Percentiles rank a stretch among this genome's conserved stretches.
Conservation (phyloP, 2,113 vertebrate genomes). For the Fulmarus glacialis region DNA sequence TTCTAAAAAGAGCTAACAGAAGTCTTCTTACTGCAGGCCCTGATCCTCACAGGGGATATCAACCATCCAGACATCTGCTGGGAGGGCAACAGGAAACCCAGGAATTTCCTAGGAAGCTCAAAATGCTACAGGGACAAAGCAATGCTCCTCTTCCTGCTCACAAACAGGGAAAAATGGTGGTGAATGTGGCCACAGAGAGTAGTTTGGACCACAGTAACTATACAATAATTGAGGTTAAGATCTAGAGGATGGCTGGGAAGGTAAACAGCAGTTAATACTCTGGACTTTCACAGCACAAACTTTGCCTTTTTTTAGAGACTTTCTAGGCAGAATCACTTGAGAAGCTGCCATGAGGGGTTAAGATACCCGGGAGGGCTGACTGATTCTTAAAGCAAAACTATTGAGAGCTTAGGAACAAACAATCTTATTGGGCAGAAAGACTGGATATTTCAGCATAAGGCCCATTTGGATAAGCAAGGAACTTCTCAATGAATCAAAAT, state of each 20-base stretch:
- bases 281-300: not conserved
- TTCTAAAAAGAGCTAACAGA: not conserved
- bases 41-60: not conserved
- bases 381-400: not conserved
- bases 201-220: not conserved
- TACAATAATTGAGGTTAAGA: not conserved
- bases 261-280: not conserved
- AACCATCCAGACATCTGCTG: not conserved
- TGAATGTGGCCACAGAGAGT: not conserved
- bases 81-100: not conserved
- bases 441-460: not conserved
- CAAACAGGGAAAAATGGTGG: not conserved
- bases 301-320: not conserved
- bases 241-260: not conserved
- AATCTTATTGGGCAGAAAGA: not conserved
- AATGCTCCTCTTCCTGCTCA: not conserved
- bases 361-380: not conserved
- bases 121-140: not conserved
- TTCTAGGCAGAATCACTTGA: not conserved
- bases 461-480: not conserved
- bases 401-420: not conserved
- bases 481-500: slow-evolving; percentile 31
- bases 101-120: not conserved
- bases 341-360: not conserved
- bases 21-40: not conserved